Evolutionary conservation across 2,888 invertebrate genomes (phyloP), one percentile per base, ranked within the genome.

Genomic region (Ophion costatus): DNA sequence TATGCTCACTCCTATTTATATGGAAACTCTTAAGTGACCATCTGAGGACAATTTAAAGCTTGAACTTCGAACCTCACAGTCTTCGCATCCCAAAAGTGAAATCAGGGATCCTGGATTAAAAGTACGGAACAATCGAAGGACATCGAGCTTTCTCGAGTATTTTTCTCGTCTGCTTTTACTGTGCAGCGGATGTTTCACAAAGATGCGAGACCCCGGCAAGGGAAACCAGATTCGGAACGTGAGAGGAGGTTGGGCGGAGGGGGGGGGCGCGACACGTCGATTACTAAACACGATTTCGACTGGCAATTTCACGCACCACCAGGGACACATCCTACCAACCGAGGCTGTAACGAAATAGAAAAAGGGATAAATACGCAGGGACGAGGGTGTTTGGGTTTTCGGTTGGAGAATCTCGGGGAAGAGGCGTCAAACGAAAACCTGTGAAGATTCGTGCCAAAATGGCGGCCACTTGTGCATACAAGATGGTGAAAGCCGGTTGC

Each of bases 241-340:
- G 71, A 33, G 73, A 75, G 63, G 63, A 74, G 78, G 83, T 74
- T 79, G 83, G 73, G 22, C 29, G 66, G 11, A 45, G 69, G 57
- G 2, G 74, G 80, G 38, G 51, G n/a, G 33, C n/a, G 70, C 66
- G 66, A 64, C 61, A 22, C 75, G 61, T 73, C 85, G 80, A 73
- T 82, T 67, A 51, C 75, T 67, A 82, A 82, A 85, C 57, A 73
- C 85, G 56, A 85, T 85, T 85, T 85, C 82, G 79, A 82, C 56
- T 57, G 85, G 80, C 85, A 85, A 85, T 85, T 85, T 85, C 85
- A 85, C 85, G 85, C 71, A 82, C 69, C 80, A 67, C 59, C 61
- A 79, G 57, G 61, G 11, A 73, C 71, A 82, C 56, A 24, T 59
- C 42, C 56, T 70, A 79, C 29, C 63, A 56, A 82, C 71, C 51